Conservation (phyloP, 2,797 vertebrate species). For the Alauda arvensis region DNA sequence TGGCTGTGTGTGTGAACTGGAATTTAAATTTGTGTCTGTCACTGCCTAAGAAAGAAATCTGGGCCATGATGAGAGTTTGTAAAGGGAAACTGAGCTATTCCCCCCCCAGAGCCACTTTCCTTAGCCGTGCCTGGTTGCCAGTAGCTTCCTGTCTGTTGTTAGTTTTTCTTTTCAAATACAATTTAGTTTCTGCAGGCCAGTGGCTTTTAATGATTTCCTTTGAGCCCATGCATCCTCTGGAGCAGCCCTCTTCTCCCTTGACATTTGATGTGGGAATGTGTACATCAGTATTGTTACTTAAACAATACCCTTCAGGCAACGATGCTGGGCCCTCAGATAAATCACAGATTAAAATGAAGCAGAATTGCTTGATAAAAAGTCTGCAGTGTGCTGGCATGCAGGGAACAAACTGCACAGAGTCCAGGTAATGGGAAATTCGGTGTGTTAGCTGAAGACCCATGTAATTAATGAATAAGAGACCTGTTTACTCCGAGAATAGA, state of each 20-base stretch:
- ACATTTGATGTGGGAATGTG: slow-evolving; percentile 61
- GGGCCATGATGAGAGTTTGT: background rate
- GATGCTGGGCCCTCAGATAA: slow-evolving; percentile 26
- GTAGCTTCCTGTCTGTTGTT: slow-evolving; percentile 51
- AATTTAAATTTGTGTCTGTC: background rate
- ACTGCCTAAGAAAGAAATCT: background rate
- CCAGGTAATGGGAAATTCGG: slow-evolving; percentile 35
- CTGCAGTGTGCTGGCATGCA: background rate
- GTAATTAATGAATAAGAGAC: slow-evolving; percentile 57
- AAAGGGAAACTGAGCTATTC: background rate
- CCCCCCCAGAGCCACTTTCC: slow-evolving; percentile 2
- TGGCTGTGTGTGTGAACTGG: background rate
- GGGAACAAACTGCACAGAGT: slow-evolving; percentile 3
- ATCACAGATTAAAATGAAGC: slow-evolving; percentile 40
- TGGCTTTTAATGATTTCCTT: slow-evolving; percentile 63
- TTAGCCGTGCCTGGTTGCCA: slow-evolving; percentile 29
- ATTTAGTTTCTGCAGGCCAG: slow-evolving; percentile 55
- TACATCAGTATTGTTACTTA: slow-evolving; percentile 54
- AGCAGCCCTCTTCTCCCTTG: slow-evolving; percentile 50
- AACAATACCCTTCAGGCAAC: slow-evolving; percentile 52
- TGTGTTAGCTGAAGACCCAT: slow-evolving; percentile 31
- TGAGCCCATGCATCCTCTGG: slow-evolving; percentile 51
- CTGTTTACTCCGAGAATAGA: slow-evolving; percentile 52
- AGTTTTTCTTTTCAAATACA: slow-evolving; percentile 50
- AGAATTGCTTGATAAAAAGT: slow-evolving; percentile 32